Percentiles rank a stretch among this genome's conserved stretches.
Evolutionary conservation across 2,797 vertebrate genomes (phyloP).

Genomic region (Australoheros facetus): DNA sequence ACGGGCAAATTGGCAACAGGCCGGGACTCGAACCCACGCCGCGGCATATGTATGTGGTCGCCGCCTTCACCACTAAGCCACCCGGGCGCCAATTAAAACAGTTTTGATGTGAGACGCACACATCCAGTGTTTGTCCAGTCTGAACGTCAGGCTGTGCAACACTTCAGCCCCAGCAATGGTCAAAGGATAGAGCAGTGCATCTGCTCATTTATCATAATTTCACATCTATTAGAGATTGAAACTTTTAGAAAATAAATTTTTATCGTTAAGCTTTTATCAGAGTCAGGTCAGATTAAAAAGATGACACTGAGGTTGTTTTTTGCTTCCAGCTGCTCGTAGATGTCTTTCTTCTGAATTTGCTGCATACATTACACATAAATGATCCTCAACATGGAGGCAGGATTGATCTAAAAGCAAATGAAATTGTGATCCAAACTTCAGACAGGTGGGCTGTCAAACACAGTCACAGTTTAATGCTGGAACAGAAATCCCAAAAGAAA

Average conservation of each 20-base stretch:
- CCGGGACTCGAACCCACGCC: too few species aligned
- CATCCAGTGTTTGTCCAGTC: not conserved
- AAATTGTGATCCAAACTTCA: fast-evolving
- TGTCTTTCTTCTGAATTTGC: not conserved
- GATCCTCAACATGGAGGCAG: too few species aligned
- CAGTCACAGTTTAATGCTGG: not conserved
- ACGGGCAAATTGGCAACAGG: too few species aligned
- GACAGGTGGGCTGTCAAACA: not conserved
- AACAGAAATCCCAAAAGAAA: not conserved
- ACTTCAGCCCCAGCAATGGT: too few species aligned
- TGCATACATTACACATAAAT: too few species aligned
- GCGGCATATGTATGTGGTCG: too few species aligned
- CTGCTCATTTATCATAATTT: not conserved
- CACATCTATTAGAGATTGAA: not conserved
- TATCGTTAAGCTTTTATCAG: not conserved
- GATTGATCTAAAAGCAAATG: not conserved
- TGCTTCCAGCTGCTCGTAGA: not conserved
- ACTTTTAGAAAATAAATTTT: not conserved
- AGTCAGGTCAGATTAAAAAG: not conserved
- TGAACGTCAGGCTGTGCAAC: not conserved
- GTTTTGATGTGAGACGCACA: not conserved
- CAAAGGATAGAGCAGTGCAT: too few species aligned
- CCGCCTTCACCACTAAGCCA: too few species aligned
- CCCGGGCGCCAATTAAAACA: too few species aligned
- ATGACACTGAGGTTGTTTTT: too few species aligned